Evolutionary conservation across 1,140 invertebrate species (phyloP).

Genomic region (Lucilia sericata): DNA sequence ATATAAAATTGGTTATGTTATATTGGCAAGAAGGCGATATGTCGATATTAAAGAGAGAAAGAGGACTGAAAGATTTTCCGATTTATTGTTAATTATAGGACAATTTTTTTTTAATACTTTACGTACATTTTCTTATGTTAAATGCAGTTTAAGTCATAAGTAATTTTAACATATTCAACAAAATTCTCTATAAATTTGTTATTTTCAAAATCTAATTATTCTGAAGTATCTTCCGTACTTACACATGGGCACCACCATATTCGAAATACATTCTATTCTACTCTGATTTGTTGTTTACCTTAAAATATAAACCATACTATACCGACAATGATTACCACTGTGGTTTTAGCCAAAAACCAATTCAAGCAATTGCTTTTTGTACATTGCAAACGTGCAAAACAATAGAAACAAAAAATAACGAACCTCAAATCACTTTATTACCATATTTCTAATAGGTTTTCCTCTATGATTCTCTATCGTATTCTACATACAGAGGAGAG

Average conservation of each 20-base stretch:
- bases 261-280: neutral
- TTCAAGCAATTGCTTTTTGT: conserved; percentile 27
- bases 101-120: too few species aligned
- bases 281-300: neutral
- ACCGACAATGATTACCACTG: conserved; percentile 17
- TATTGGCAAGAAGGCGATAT: too few species aligned
- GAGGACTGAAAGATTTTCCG: too few species aligned
- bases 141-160: too few species aligned
- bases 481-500: neutral
- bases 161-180: too few species aligned
- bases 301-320: neutral
- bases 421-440: conserved; percentile 27
- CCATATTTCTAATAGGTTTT: conserved; percentile 24
- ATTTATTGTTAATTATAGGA: too few species aligned
- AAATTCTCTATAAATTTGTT: too few species aligned
- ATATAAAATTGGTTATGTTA: too few species aligned
- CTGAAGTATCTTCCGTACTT: neutral
- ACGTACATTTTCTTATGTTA: too few species aligned
- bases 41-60: too few species aligned
- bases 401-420: neutral
- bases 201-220: neutral
- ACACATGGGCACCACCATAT: neutral
- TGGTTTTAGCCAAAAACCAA: conserved; percentile 25
- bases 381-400: neutral
- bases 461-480: neutral